Evolutionary conservation across 2,797 vertebrate genomes (phyloP).

Genomic region (Eptatretus atami): DNA sequence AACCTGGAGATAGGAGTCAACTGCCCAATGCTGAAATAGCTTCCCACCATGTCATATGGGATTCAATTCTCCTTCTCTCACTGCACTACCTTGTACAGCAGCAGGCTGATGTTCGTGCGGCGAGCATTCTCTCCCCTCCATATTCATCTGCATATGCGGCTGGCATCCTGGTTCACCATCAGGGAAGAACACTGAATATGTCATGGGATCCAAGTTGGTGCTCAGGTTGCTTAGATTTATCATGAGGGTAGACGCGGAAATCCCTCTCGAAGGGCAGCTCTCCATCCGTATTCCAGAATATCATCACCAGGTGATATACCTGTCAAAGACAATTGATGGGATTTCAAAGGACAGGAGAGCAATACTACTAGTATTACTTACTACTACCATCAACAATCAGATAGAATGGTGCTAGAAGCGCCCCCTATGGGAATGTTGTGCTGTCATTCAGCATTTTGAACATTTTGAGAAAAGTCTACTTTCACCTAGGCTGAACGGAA

Average conservation of each 20-base stretch:
- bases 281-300: too few relatives aligned
- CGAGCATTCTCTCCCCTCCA: neutral
- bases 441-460: too few relatives aligned
- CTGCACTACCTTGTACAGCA: neutral
- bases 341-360: too few relatives aligned
- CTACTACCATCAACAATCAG: too few relatives aligned
- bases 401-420: too few relatives aligned
- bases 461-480: too few relatives aligned
- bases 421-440: too few relatives aligned
- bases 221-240: neutral
- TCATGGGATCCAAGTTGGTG: neutral
- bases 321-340: too few relatives aligned
- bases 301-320: too few relatives aligned
- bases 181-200: neutral
- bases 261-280: too few relatives aligned
- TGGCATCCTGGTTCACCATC: neutral
- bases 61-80: neutral
- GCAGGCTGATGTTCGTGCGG: constrained; percentile 1
- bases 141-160: neutral
- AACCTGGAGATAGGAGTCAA: neutral
- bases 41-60: neutral
- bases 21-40: neutral
- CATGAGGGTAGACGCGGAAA: neutral
- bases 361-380: too few relatives aligned
- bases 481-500: too few relatives aligned